Evolutionary conservation across 2,113 vertebrate species (phyloP).

Genomic region (Arothron firmamentum): DNA sequence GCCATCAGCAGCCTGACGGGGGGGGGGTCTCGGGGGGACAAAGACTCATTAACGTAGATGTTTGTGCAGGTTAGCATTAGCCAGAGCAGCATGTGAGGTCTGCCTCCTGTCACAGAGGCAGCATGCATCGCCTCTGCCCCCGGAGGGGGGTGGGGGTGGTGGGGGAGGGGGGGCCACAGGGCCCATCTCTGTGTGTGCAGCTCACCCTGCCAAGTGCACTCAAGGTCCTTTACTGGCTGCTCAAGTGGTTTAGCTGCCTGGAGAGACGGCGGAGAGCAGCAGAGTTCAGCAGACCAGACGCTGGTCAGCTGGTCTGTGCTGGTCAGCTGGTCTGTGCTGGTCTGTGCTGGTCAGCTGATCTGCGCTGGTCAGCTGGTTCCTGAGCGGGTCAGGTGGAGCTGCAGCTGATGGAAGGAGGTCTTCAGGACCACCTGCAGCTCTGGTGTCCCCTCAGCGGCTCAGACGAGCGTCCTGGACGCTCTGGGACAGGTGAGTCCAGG

Average conservation of each 20-base stretch:
- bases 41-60: constrained; percentile 58
- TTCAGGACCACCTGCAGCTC: too few relatives aligned
- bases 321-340: too few relatives aligned
- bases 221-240: constrained; percentile 28
- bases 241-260: constrained; percentile 22
- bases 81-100: constrained; percentile 43
- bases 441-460: too few relatives aligned
- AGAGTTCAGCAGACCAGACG: too few relatives aligned
- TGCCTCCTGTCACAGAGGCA: constrained; percentile 56
- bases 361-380: too few relatives aligned
- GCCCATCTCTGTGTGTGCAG: constrained; percentile 18
- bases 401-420: too few relatives aligned
- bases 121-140: constrained; percentile 25
- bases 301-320: too few relatives aligned
- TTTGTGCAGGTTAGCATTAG: constrained; percentile 64
- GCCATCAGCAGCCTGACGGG: constrained; percentile 31
- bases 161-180: constrained; percentile 22
- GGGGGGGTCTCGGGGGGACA: constrained; percentile 14
- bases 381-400: too few relatives aligned
- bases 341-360: too few relatives aligned
- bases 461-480: too few relatives aligned
- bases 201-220: constrained; percentile 1
- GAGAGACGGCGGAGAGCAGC: constrained; percentile 21
- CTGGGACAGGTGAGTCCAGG: too few relatives aligned
- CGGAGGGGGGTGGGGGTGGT: not conserved